Evolutionary conservation across 2,113 vertebrate genomes (phyloP).

Genomic region (Lethenteron reissneri): DNA sequence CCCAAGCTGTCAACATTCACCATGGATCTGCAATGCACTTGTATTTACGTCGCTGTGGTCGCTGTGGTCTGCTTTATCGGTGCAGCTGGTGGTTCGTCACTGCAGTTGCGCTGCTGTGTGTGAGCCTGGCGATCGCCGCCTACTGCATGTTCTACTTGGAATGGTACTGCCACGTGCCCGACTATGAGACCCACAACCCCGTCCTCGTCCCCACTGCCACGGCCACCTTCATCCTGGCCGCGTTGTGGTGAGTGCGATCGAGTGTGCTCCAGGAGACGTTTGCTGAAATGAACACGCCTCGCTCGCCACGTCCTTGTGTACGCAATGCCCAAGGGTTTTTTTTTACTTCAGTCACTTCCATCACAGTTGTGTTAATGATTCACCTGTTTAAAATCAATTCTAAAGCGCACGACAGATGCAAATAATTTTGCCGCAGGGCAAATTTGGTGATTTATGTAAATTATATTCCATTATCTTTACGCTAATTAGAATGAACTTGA

Average conservation of each 20-base stretch:
- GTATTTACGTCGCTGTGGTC: not conserved
- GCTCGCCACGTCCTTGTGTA: no score
- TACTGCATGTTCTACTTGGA: slow-evolving; percentile 83
- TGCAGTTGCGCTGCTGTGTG: slow-evolving; percentile 31
- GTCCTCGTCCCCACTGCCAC: slow-evolving; percentile 53
- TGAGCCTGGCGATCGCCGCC: slow-evolving; percentile 37
- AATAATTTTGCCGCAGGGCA: no score
- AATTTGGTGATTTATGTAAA: no score
- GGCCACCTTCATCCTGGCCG: slow-evolving; percentile 52
- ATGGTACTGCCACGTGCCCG: slow-evolving; percentile 48
- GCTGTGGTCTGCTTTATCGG: slow-evolving; percentile 11
- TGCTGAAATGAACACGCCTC: no score
- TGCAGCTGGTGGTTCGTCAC: slow-evolving; percentile 49
- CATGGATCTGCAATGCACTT: not conserved
- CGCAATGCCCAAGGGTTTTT: no score
- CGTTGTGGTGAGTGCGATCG: slow-evolving; percentile 43
- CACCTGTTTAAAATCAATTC: no score
- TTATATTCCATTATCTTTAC: no score
- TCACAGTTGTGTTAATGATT: no score
- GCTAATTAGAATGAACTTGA: no score
- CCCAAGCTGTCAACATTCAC: not conserved
- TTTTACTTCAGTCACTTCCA: no score
- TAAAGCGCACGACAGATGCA: no score
- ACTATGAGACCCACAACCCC: slow-evolving; percentile 67
- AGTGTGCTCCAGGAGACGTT: no score